A percentile compares a stretch with the other conserved stretches of the same genome.
Evolutionary conservation across 2,888 invertebrate genomes (phyloP).

Genomic region (Shargacucullia verbasci): DNA sequence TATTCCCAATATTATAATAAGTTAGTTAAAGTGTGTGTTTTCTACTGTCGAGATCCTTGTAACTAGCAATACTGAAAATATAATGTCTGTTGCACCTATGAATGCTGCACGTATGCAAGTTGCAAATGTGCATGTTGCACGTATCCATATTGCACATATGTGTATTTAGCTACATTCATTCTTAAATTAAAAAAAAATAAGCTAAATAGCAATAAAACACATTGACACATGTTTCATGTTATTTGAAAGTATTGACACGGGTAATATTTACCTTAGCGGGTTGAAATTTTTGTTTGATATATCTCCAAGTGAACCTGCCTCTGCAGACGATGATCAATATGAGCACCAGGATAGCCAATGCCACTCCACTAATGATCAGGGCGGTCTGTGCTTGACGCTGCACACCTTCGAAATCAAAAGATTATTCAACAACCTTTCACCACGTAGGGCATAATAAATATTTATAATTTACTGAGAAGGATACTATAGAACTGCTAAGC

Average conservation of each 20-base stretch:
- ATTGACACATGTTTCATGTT: too few species aligned
- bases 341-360: conserved; percentile 76
- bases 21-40: too few species aligned
- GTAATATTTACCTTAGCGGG: conserved; percentile 75
- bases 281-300: conserved; percentile 82
- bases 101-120: neutral
- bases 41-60: too few species aligned
- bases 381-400: conserved; percentile 82
- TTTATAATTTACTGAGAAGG: neutral
- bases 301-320: conserved; percentile 78
- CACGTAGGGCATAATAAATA: conserved; percentile 2
- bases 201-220: too few species aligned
- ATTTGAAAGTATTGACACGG: too few species aligned
- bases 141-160: neutral
- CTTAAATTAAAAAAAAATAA: too few species aligned
- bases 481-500: too few species aligned
- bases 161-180: too few species aligned
- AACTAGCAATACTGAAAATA: too few species aligned
- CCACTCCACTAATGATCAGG: conserved; percentile 79
- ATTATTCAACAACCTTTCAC: conserved; percentile 22
- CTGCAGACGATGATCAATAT: conserved; percentile 76
- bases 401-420: conserved; percentile 67
- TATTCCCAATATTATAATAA: too few species aligned
- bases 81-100: too few species aligned
- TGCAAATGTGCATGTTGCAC: neutral